Percentiles rank a stretch among this genome's conserved stretches.
Evolutionary conservation across 2,888 invertebrate species (phyloP).

Genomic region (Ellobium chinense): DNA sequence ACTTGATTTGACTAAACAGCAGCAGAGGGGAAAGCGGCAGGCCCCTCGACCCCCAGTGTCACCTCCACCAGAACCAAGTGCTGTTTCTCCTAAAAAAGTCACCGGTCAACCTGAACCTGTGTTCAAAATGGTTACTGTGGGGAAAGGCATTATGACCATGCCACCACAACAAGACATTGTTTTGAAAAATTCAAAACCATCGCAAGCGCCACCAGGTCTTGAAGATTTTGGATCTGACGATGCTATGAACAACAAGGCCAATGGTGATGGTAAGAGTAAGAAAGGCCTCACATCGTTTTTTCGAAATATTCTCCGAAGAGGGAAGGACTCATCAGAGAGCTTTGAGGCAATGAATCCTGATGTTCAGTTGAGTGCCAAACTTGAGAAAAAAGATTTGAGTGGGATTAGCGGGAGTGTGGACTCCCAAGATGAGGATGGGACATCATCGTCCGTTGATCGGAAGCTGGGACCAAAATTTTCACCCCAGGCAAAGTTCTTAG

Average conservation of each 20-base stretch:
- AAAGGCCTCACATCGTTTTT: slow-evolving; percentile 69
- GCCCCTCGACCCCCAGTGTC: slow-evolving; percentile 68
- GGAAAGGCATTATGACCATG: slow-evolving; percentile 59
- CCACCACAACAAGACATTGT: slow-evolving; percentile 44
- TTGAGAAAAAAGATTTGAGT: slow-evolving; percentile 16
- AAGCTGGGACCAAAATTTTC: slow-evolving; percentile 43
- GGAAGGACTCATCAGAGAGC: slow-evolving; percentile 53
- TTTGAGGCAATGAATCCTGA: slow-evolving; percentile 53
- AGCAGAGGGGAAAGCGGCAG: slow-evolving; percentile 59
- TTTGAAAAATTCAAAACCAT: not conserved
- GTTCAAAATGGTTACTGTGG: slow-evolving; percentile 70
- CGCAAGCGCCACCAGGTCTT: slow-evolving; percentile 12
- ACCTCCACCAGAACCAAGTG: slow-evolving; percentile 60
- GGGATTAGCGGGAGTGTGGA: not conserved
- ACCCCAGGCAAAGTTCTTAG: slow-evolving; percentile 46
- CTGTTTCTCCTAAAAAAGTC: slow-evolving; percentile 43
- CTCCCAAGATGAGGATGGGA: not conserved
- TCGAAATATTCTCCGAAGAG: slow-evolving; percentile 63
- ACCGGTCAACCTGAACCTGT: slow-evolving; percentile 59
- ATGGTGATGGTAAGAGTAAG: slow-evolving; percentile 54
- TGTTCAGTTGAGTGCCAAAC: slow-evolving; percentile 44
- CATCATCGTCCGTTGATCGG: slow-evolving; percentile 42
- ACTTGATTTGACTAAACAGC: slow-evolving; percentile 60
- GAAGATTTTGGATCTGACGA: slow-evolving; percentile 16
- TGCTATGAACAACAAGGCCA: slow-evolving; percentile 7